Conservation (phyloP, 64 coral and sea anemone genomes). For the Pachyseris speciosa region DNA sequence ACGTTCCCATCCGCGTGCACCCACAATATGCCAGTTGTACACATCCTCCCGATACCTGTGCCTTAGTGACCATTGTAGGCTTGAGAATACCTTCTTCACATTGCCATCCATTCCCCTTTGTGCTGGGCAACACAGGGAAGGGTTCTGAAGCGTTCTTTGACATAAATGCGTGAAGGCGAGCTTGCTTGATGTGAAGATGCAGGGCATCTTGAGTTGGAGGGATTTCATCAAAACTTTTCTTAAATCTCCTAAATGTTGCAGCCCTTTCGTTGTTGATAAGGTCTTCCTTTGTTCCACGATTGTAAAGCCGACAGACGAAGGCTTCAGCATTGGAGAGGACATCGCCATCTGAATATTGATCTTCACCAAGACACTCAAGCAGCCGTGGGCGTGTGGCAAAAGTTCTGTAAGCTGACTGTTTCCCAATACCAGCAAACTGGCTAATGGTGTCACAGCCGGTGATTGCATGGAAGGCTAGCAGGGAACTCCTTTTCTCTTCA, state of each 20-base stretch:
- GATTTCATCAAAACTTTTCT: slow-evolving; percentile 50
- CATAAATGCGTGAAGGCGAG: too few species aligned
- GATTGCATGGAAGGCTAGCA: too few species aligned
- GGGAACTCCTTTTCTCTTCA: too few species aligned
- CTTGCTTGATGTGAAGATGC: too few species aligned
- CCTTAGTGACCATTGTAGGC: too few species aligned
- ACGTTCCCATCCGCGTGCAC: too few species aligned
- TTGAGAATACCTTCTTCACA: too few species aligned
- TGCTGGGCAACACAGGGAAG: too few species aligned
- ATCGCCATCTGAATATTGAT: background rate
- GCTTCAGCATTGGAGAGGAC: slow-evolving; percentile 39
- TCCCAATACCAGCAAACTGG: slow-evolving; percentile 67
- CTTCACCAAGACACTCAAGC: slow-evolving; percentile 13
- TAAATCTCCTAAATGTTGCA: slow-evolving; percentile 48
- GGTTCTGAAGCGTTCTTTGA: too few species aligned
- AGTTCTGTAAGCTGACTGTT: slow-evolving; percentile 34
- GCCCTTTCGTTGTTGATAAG: slow-evolving; percentile 48
- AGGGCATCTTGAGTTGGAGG: slow-evolving; percentile 17
- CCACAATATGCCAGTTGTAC: too few species aligned
- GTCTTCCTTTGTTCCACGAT: slow-evolving; percentile 1
- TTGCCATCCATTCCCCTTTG: too few species aligned
- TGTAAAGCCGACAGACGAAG: slow-evolving; percentile 63
- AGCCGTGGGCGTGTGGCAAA: background rate
- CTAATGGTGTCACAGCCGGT: background rate
- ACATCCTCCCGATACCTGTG: too few species aligned